Evolutionary conservation across 1,140 invertebrate genomes (phyloP).

Genomic region (Yoshiicerus persimilis): DNA sequence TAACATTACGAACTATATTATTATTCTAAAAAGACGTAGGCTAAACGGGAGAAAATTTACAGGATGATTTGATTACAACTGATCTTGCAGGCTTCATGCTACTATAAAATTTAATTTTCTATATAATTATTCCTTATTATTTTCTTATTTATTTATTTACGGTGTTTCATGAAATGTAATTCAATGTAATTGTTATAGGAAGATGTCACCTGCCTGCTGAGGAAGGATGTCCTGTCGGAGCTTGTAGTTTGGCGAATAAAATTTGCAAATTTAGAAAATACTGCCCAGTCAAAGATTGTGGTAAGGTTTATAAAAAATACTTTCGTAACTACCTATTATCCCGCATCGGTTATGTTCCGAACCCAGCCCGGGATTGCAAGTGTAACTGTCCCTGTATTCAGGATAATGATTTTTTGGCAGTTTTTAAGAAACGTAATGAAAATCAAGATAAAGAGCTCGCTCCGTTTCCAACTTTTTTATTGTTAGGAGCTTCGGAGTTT

Average conservation of each 20-base stretch:
- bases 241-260: background rate
- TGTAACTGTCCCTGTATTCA: background rate
- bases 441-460: background rate
- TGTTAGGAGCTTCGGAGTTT: too few relatives aligned
- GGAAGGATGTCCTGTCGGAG: constrained; percentile 22
- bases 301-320: background rate
- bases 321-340: too few relatives aligned
- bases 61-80: background rate
- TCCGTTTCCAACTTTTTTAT: background rate
- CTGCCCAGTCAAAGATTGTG: background rate
- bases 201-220: background rate
- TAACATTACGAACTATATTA: too few relatives aligned
- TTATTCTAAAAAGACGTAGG: too few relatives aligned
- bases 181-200: background rate
- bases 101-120: too few relatives aligned
- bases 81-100: background rate
- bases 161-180: background rate
- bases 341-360: too few relatives aligned
- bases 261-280: constrained; percentile 24
- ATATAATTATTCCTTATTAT: background rate
- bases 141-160: background rate
- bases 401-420: background rate
- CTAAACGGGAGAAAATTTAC: too few relatives aligned
- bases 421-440: background rate
- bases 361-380: too few relatives aligned